Evolutionary conservation across 2,113 vertebrate genomes (phyloP), one percentile per base, ranked within the genome.

Genomic region (Eclectus roratus): DNA sequence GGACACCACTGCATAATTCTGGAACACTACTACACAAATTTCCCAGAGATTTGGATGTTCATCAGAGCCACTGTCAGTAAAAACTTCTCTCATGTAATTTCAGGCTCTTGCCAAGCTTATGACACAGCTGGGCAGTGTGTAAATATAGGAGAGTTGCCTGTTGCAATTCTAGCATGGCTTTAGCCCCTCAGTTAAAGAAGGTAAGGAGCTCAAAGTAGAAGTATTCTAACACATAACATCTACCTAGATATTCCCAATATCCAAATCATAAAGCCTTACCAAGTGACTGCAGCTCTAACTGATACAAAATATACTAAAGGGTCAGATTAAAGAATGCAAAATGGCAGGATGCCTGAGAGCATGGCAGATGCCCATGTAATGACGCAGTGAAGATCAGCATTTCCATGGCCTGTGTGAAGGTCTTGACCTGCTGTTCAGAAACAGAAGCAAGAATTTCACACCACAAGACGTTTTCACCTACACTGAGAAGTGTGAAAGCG

Each of bases 371-470:
- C 35, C 56, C 33, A 27, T 1, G 2, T 60, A 80, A 88, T 7
- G 46, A 87, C 52, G 66, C 52, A 77, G 53, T 4, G 69, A 80
- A n/a, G 68, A 94, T 76, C 28, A 84, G 71, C 78, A 83, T 29
- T 88, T 93, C 74, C 35, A 70, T 7, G 10, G 73, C 31, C 11
- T 49, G 44, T 47, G 65, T 13, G 14, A 93, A 85, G 44, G 10
- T 44, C 78, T 88, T 70, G 53, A 55, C n/a, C 52, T 63, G 56
- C 49, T 70, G 13, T 27, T 85, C 58, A 89, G 50, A 71, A 80
- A 80, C 47, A 77, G 83, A 50, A 58, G 47, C 43, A 94, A 93
- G 73, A 80, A 89, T 71, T 93, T 88, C 88, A 88, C 52, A 79
- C 47, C 43, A 84, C 27, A 35, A 61, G 20, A 63, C 56, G 37